These are phyloP conservation scores for Chelidonichthys spinosus DNA, from an alignment of 2,797 vertebrate species.

Conservation along the genomic window DNA sequence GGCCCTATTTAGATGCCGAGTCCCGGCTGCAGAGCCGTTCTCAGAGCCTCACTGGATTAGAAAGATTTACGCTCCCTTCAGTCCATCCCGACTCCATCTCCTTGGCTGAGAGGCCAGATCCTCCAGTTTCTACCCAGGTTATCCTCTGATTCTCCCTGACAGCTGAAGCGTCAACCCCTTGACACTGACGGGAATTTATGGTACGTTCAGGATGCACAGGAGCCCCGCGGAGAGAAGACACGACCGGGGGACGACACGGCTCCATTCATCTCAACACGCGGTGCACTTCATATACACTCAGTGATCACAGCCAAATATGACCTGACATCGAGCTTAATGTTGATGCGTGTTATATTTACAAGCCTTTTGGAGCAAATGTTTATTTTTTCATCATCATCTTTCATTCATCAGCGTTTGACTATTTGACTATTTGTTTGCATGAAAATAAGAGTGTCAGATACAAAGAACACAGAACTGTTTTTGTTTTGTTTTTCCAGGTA, in stretches of 20 bases:
- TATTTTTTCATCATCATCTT: neutral
- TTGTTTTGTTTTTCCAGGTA: conserved; percentile 7
- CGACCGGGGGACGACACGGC: conserved; percentile 65
- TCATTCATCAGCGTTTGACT: conserved; percentile 9
- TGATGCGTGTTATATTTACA: conserved; percentile 14
- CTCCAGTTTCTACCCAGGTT: conserved; percentile 81
- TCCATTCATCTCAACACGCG: conserved; percentile 40
- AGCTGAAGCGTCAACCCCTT: conserved; percentile 91
- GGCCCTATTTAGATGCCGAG: conserved; percentile 3
- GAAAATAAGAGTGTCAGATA: conserved; percentile 9
- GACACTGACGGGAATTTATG: conserved; percentile 88
- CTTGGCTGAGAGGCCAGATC: conserved; percentile 78
- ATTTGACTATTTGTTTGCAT: conserved; percentile 4
- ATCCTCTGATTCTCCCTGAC: conserved; percentile 88
- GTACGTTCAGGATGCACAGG: conserved; percentile 82
- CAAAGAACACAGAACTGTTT: neutral
- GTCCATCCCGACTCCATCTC: conserved; percentile 43
- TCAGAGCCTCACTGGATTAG: conserved; percentile 38
- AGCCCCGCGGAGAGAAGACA: conserved; percentile 75
- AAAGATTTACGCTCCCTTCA: conserved; percentile 59
- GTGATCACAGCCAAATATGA: neutral
- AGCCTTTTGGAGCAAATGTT: neutral
- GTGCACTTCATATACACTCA: conserved; percentile 8
- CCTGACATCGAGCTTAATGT: neutral
- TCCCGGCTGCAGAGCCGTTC: conserved; percentile 25